Evolutionary conservation across 2,888 invertebrate species (phyloP).

Genomic region (Bruchidius siliquastri): DNA sequence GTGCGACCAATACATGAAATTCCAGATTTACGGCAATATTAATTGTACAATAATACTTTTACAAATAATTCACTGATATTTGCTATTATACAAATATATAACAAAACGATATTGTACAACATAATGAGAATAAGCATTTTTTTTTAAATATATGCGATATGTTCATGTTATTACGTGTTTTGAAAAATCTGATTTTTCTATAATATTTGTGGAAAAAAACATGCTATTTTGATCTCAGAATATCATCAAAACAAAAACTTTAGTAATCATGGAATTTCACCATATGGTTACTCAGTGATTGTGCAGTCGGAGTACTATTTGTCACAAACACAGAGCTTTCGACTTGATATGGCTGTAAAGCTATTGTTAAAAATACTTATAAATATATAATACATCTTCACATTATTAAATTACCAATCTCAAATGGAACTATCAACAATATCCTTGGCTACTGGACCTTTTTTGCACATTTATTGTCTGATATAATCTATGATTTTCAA

Average conservation of each 20-base stretch:
- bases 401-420: constrained; percentile 5
- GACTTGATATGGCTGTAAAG: constrained; percentile 6
- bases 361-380: constrained; percentile 3
- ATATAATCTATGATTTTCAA: background rate
- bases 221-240: too few relatives aligned
- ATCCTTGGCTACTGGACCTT: background rate
- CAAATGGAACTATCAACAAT: background rate
- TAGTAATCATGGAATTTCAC: background rate
- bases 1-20: background rate
- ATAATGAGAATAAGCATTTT: too few relatives aligned
- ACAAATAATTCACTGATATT: too few relatives aligned
- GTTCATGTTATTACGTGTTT: too few relatives aligned
- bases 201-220: too few relatives aligned
- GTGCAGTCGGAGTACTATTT: background rate
- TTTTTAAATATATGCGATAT: too few relatives aligned
- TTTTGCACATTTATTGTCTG: background rate
- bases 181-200: too few relatives aligned
- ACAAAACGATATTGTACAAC: too few relatives aligned
- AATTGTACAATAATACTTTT: background rate
- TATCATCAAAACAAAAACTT: too few relatives aligned
- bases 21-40: background rate
- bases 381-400: constrained; percentile 9
- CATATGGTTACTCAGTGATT: background rate
- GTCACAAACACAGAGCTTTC: background rate
- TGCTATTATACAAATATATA: too few relatives aligned